Percentiles rank a stretch among this genome's conserved stretches.
These are phyloP conservation scores for Nyctibius grandis DNA, from an alignment of 2,797 vertebrate species.

Conservation along the genomic window DNA sequence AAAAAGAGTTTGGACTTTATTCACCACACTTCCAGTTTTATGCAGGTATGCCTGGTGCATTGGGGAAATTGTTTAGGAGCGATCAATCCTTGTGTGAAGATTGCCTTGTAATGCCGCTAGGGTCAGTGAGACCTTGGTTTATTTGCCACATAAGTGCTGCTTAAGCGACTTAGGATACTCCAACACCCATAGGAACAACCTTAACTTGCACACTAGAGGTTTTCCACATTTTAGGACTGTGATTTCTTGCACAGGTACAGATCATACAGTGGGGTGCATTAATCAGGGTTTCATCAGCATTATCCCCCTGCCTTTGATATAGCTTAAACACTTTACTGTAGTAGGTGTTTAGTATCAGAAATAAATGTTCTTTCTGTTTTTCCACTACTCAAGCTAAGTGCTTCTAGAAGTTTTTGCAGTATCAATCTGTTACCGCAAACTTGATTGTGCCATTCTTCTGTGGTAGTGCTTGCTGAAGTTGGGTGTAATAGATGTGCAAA, in stretches of 20 bases:
- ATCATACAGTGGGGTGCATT: not conserved
- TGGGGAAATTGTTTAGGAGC: not conserved
- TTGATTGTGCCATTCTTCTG: not conserved
- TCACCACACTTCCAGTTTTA: not conserved
- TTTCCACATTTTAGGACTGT: not conserved
- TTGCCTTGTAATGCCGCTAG: conserved; percentile 23
- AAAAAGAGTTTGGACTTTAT: not conserved
- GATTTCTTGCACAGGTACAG: not conserved
- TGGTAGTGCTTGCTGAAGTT: not conserved
- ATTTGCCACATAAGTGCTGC: conserved; percentile 47
- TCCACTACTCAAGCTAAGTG: not conserved
- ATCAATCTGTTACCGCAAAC: not conserved
- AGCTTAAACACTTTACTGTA: not conserved
- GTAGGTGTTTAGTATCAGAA: not conserved
- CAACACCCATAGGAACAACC: conserved; percentile 18
- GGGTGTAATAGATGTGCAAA: not conserved
- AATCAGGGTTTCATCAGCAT: not conserved
- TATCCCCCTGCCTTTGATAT: not conserved
- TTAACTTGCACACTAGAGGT: conserved; percentile 4
- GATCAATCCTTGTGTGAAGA: conserved; percentile 4
- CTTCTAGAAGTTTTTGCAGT: not conserved
- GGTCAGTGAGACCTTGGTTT: conserved; percentile 53
- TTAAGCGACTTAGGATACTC: conserved; percentile 37
- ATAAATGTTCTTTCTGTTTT: not conserved
- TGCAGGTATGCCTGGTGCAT: not conserved